These are phyloP conservation scores for Neolamprologus toae DNA, from an alignment of 2,113 vertebrate genomes.

Conservation along the genomic window DNA sequence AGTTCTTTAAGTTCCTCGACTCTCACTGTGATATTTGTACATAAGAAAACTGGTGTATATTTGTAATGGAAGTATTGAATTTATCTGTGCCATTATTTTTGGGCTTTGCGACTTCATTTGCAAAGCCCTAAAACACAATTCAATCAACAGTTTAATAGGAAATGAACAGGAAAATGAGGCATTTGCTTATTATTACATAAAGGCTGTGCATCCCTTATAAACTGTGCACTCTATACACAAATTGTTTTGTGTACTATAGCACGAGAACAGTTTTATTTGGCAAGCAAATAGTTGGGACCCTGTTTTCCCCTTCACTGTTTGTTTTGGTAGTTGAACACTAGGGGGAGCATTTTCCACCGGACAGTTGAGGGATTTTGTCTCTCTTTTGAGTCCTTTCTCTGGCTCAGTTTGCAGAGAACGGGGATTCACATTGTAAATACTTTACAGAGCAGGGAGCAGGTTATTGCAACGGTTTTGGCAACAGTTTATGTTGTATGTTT, in stretches of 20 bases:
- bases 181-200: neutral
- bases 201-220: neutral
- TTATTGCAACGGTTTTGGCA: neutral
- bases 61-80: neutral
- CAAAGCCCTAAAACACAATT: neutral
- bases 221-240: neutral
- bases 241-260: neutral
- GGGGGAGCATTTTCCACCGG: neutral
- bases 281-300: neutral
- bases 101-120: neutral
- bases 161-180: neutral
- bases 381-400: neutral
- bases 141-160: neutral
- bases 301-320: neutral
- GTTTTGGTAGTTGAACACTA: neutral
- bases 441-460: neutral
- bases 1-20: neutral
- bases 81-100: neutral
- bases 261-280: fast-evolving
- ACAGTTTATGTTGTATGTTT: neutral
- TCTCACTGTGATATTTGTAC: neutral
- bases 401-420: neutral
- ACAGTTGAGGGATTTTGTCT: neutral
- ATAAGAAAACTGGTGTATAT: neutral
- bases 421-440: fast-evolving